These are phyloP conservation scores for Eupithecia centaureata DNA, from an alignment of 2,888 invertebrate genomes.

Conservation along the genomic window DNA sequence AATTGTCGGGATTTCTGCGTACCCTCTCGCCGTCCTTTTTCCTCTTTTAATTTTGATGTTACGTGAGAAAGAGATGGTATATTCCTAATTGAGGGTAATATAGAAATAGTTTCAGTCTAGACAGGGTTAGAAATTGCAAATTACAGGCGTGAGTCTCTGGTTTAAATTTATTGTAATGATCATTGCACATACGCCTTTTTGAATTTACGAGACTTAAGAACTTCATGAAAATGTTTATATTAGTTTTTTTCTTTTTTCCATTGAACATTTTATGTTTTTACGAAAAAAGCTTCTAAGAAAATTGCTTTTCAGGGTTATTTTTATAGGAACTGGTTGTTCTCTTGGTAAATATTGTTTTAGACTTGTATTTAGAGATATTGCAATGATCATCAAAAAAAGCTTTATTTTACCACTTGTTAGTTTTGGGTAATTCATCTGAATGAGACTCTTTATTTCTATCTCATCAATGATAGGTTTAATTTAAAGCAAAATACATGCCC, in stretches of 20 bases:
- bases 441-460: too few species aligned
- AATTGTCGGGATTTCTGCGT: slow-evolving; percentile 72
- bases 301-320: not conserved
- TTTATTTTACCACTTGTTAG: too few species aligned
- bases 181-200: slow-evolving; percentile 63
- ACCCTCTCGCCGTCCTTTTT: slow-evolving; percentile 58
- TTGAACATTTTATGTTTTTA: not conserved
- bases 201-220: slow-evolving; percentile 59
- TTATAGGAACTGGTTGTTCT: not conserved
- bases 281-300: not conserved
- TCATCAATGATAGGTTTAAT: not conserved
- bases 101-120: slow-evolving; percentile 80
- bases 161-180: slow-evolving; percentile 68
- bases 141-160: slow-evolving; percentile 68
- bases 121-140: slow-evolving; percentile 73
- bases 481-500: not conserved
- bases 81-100: slow-evolving; percentile 73
- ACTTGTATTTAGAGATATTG: not conserved
- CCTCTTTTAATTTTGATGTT: slow-evolving; percentile 27
- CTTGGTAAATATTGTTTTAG: not conserved
- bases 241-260: not conserved
- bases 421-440: too few species aligned
- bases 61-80: slow-evolving; percentile 52
- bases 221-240: slow-evolving; percentile 40
- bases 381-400: not conserved